These are phyloP conservation scores for Tachysurus fulvidraco DNA, from an alignment of 2,113 vertebrate genomes.

Conservation along the genomic window DNA sequence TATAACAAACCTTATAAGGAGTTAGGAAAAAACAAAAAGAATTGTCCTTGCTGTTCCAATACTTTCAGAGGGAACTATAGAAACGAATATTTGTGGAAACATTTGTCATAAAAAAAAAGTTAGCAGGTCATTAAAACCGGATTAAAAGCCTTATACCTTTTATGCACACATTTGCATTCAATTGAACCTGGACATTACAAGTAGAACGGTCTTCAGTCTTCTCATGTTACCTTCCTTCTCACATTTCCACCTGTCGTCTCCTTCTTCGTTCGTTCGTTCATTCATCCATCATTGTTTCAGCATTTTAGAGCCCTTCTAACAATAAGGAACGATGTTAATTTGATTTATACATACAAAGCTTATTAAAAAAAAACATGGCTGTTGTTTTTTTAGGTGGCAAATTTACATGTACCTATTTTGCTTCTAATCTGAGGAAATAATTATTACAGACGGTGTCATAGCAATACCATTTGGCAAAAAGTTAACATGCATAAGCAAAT, in stretches of 20 bases:
- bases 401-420: too few relatives aligned
- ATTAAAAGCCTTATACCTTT: background rate
- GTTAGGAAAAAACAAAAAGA: background rate
- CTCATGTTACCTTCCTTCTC: background rate
- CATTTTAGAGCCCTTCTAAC: background rate
- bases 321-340: background rate
- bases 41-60: too few relatives aligned
- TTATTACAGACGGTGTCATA: too few relatives aligned
- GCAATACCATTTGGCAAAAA: too few relatives aligned
- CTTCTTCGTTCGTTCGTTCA: too few relatives aligned
- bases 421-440: too few relatives aligned
- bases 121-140: too few relatives aligned
- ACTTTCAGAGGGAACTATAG: too few relatives aligned
- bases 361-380: background rate
- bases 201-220: background rate
- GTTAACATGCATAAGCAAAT: background rate
- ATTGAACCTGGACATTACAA: background rate
- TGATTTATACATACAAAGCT: background rate
- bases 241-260: background rate
- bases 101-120: too few relatives aligned
- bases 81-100: too few relatives aligned
- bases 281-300: background rate
- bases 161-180: background rate
- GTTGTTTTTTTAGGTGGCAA: background rate
- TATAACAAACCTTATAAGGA: background rate